These are phyloP conservation scores for Coptotermes formosanus DNA, from an alignment of 1,140 invertebrate genomes.

Conservation along the genomic window DNA sequence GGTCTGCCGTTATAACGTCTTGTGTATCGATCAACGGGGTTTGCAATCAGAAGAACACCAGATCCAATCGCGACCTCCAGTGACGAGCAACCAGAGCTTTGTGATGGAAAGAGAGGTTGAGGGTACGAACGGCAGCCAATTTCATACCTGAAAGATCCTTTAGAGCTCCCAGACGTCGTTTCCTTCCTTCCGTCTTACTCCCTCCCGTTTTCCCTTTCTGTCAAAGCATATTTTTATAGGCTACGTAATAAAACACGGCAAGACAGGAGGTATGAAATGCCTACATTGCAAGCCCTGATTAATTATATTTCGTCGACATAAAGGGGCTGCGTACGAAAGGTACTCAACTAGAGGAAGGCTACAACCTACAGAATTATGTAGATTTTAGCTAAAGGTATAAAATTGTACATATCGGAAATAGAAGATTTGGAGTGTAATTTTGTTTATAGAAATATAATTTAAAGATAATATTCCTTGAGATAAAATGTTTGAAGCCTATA, in stretches of 20 bases:
- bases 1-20: background rate
- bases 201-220: background rate
- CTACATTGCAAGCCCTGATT: background rate
- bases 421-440: background rate
- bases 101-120: background rate
- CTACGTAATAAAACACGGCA: background rate
- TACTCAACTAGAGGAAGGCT: background rate
- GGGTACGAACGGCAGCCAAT: background rate
- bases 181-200: background rate
- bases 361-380: background rate
- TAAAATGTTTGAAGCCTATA: too few species aligned
- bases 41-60: background rate
- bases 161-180: background rate
- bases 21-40: background rate
- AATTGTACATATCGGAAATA: background rate
- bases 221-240: background rate
- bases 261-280: background rate
- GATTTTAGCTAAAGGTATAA: background rate
- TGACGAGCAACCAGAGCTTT: background rate
- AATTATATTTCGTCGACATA: background rate
- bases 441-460: background rate
- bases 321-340: background rate
- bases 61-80: background rate
- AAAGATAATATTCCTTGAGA: too few species aligned
- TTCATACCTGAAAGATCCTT: constrained; percentile 18